Conservation (phyloP, 2,797 vertebrate genomes). For the Spinibarbus caldwelli region DNA sequence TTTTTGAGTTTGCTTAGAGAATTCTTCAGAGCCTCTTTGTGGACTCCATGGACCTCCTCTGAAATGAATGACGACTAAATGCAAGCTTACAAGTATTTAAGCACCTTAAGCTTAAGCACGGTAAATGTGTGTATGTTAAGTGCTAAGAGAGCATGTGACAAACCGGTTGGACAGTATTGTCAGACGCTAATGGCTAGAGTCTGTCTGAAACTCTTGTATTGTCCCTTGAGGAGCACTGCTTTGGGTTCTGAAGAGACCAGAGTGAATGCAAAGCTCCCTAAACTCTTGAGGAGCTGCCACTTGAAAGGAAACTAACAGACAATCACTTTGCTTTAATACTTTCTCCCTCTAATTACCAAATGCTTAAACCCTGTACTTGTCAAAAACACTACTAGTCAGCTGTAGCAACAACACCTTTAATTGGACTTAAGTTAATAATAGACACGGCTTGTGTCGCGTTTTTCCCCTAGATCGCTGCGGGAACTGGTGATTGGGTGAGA, state of each 20-base stretch:
- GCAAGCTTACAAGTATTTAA: conserved; percentile 35
- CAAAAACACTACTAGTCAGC: conserved; percentile 50
- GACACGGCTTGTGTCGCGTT: conserved; percentile 35
- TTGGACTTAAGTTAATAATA: conserved; percentile 54
- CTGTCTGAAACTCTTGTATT: conserved; percentile 46
- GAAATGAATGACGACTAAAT: conserved; percentile 28
- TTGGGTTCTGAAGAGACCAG: conserved; percentile 11
- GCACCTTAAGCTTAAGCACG: conserved; percentile 16
- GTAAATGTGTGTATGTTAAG: conserved; percentile 13
- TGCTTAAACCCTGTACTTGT: conserved; percentile 41
- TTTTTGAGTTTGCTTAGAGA: conserved; percentile 34
- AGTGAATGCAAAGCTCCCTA: conserved; percentile 24
- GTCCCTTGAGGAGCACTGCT: neutral
- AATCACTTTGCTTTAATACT: conserved; percentile 38
- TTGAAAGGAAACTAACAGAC: conserved; percentile 40
- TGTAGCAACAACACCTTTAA: conserved; percentile 55
- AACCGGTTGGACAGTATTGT: conserved; percentile 27
- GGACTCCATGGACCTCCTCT: conserved; percentile 16
- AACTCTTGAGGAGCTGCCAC: conserved; percentile 45
- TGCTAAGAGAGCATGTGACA: neutral
- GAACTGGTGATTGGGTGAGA: conserved; percentile 38
- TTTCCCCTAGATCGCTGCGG: neutral
- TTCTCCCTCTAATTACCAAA: conserved; percentile 54
- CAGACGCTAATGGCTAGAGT: conserved; percentile 55
- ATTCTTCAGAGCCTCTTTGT: conserved; percentile 3